Percentiles rank a stretch among this genome's conserved stretches.
phyloP scores from a whole-genome alignment of 2,113 vertebrate genomes.

The Crotalus viridis region DNA sequence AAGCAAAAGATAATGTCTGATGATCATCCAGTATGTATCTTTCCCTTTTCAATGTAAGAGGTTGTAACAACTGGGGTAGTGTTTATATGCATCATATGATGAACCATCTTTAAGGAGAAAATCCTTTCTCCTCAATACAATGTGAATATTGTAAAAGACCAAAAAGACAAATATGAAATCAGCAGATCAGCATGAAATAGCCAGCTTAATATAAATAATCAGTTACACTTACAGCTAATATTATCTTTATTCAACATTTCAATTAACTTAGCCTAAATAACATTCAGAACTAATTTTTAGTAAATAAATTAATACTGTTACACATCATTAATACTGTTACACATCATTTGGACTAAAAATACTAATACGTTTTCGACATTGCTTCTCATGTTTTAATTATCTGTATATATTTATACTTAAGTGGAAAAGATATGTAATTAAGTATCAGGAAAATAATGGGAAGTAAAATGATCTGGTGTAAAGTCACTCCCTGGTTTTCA shows the following conservation, averaged over 20 bases:
- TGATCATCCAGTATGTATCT: not conserved
- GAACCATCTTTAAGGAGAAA: not conserved
- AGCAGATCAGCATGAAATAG: not conserved
- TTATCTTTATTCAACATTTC: not conserved
- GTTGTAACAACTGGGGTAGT: not conserved
- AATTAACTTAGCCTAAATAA: not conserved
- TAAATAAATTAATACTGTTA: not conserved
- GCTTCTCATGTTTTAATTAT: not conserved
- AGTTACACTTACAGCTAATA: not conserved
- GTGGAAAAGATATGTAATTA: not conserved
- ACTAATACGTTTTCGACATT: not conserved
- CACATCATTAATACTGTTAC: not conserved
- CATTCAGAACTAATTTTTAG: not conserved
- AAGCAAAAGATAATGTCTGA: constrained; percentile 2
- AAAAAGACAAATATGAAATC: not conserved
- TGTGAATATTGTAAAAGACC: not conserved
- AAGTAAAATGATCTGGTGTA: not conserved
- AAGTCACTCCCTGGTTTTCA: not conserved
- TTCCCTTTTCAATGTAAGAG: not conserved
- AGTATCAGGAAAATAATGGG: not conserved
- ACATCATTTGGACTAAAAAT: not conserved
- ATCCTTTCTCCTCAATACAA: not conserved
- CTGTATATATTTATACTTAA: not conserved
- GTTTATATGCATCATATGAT: not conserved
- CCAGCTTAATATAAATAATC: not conserved